Base-by-base conservation (phyloP, 2,113 vertebrate species). In the Corvus hawaiiensis region DNA sequence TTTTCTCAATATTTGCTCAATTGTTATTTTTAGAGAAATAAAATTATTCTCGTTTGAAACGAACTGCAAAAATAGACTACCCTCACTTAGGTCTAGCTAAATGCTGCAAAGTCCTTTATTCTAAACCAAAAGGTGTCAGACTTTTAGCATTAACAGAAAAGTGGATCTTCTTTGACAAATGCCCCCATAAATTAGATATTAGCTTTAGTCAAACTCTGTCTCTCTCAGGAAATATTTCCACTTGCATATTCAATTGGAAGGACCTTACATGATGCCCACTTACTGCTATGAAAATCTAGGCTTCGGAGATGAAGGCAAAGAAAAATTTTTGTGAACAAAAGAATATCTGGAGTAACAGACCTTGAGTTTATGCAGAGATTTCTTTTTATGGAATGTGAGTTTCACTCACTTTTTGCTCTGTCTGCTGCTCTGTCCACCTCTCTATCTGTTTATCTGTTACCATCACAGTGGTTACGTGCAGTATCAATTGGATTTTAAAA, bases 401-500 rank as follows among this genome's bases (percentile, higher is more conserved):
- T 95, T 96, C 93, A 92, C 95, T 97, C 89, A 95, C 91, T 96
- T 97, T 93, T 94, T 94, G 93, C 84, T 97, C 63, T 15, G 56
- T 94, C 69, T 91, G 84, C 84, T 68, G 35, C 81, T 96, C 71
- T 83, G 85, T 95, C 94, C 82, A 77, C 54, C n/a, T 81, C 52
- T 71, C 87, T 73, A 1, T 93, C 87, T 78, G 85, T 94, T 90
- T 94, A 74, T 95, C 92, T 91, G 62, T 97, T 93, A 90, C 96
- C 87, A 78, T 76, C 33, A 20, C 84, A 90, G 87, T 88, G 93
- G 91, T 96, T 89, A 89, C 69, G 37, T 75, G 90, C 77, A 93
- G 79, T 96, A 96, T 97, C 97, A 97, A 96, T 92, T 97, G 96
- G 92, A 97, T 98, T 97, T 98, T 97, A 95, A 97, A 97, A 97